Percentiles rank a stretch among this genome's conserved stretches.
Evolutionary conservation across 30 jellyfish, hydroid and myxozoan genomes (phyloP).

Genomic region (Rhopilema esculentum): DNA sequence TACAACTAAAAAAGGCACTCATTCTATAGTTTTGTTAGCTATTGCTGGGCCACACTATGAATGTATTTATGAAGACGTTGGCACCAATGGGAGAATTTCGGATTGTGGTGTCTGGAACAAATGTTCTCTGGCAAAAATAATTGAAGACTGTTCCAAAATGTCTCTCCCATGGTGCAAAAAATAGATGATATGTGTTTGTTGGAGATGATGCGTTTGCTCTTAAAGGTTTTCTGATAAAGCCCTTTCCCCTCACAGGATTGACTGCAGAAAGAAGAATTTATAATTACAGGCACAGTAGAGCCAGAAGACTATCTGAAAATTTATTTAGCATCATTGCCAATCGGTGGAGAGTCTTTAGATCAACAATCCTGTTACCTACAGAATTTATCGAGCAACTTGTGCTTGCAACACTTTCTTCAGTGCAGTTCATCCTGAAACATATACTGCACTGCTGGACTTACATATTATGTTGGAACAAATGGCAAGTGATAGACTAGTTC

Average conservation of each 20-base stretch:
- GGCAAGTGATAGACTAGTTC: not conserved
- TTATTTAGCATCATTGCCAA: slow-evolving; percentile 3
- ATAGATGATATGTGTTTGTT: slow-evolving; percentile 7
- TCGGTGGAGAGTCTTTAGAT: slow-evolving; percentile 29
- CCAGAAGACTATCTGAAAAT: not conserved
- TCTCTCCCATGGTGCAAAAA: not conserved
- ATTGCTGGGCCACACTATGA: slow-evolving; percentile 70
- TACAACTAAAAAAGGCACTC: slow-evolving; percentile 45
- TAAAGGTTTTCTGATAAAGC: slow-evolving; percentile 17
- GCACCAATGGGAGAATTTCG: slow-evolving; percentile 46
- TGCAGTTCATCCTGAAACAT: not conserved
- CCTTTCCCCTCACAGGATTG: slow-evolving; percentile 22
- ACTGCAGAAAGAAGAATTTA: slow-evolving; percentile 17
- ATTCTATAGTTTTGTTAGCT: slow-evolving; percentile 54
- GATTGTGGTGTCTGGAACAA: not conserved
- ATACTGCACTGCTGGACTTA: not conserved
- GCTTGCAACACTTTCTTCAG: not conserved
- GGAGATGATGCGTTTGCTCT: slow-evolving; percentile 27
- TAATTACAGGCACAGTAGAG: slow-evolving; percentile 10
- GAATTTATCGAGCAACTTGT: not conserved
- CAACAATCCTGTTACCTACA: not conserved
- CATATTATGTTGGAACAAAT: not conserved
- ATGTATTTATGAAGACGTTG: slow-evolving; percentile 52
- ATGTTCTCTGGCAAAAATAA: not conserved
- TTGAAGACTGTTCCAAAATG: slow-evolving; percentile 20